Conservation (phyloP, 1,140 invertebrate genomes). For the Atopsyche davidsoni region DNA sequence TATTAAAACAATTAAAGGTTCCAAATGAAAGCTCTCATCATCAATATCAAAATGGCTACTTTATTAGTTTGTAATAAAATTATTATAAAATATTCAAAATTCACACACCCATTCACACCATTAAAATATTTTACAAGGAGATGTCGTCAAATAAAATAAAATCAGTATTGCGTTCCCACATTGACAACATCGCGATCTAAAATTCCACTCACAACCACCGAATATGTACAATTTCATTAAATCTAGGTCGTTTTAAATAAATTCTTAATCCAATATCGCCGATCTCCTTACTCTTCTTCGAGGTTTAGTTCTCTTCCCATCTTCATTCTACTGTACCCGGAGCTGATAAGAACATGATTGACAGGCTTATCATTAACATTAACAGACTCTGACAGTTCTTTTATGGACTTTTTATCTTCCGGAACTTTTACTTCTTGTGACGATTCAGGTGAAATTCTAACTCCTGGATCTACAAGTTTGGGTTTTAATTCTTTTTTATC, state of each 20-base stretch:
- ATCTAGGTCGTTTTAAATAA: slow-evolving; percentile 28
- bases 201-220: slow-evolving; percentile 15
- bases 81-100: slow-evolving; percentile 27
- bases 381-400: slow-evolving; percentile 42
- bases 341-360: slow-evolving; percentile 45
- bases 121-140: slow-evolving; percentile 26
- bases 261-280: slow-evolving; percentile 10
- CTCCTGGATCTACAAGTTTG: slow-evolving; percentile 36
- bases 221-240: slow-evolving; percentile 27
- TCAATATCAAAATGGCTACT: slow-evolving; percentile 23
- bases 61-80: slow-evolving; percentile 28
- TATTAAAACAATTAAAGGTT: too few species aligned
- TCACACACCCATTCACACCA: slow-evolving; percentile 23
- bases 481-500: slow-evolving; percentile 22
- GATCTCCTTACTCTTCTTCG: slow-evolving; percentile 18
- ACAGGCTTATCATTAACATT: slow-evolving; percentile 38
- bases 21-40: background rate
- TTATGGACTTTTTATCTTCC: slow-evolving; percentile 39
- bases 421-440: slow-evolving; percentile 4
- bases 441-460: slow-evolving; percentile 1
- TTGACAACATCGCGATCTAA: slow-evolving; percentile 16
- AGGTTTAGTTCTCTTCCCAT: slow-evolving; percentile 41
- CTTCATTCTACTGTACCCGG: slow-evolving; percentile 51
- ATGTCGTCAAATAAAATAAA: slow-evolving; percentile 15
- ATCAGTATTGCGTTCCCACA: slow-evolving; percentile 6